Evolutionary conservation across 2,113 vertebrate genomes (phyloP).

Genomic region (Caretta caretta): DNA sequence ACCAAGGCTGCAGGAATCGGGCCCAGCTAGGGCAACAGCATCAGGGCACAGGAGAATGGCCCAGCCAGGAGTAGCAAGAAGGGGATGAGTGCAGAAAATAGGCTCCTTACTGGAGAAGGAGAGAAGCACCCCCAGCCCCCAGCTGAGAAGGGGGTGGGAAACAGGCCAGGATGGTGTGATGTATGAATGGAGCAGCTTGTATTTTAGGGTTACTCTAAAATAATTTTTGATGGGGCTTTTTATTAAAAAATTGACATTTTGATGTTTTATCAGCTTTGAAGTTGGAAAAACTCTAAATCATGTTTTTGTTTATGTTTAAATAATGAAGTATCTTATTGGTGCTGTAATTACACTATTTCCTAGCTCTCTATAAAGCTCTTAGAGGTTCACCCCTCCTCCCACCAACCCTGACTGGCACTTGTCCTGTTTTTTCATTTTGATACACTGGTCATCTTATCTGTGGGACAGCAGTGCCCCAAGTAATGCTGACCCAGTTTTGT

Average conservation of each 20-base stretch:
- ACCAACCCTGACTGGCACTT: background rate
- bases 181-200: background rate
- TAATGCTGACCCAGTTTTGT: background rate
- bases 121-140: accelerated
- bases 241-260: too few species aligned
- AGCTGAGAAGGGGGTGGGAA: background rate
- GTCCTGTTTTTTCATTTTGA: background rate
- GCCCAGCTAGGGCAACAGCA: too few species aligned
- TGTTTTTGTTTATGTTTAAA: background rate
- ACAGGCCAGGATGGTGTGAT: background rate
- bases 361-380: too few species aligned
- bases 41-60: background rate
- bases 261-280: too few species aligned
- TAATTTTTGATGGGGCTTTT: too few species aligned
- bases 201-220: too few species aligned
- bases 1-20: too few species aligned
- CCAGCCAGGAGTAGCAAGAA: background rate
- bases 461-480: background rate
- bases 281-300: too few species aligned
- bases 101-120: background rate
- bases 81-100: background rate
- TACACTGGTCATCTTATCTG: background rate
- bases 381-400: too few species aligned
- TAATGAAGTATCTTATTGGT: background rate
- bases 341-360: too few species aligned